Conservation (phyloP, 2,888 invertebrate genomes). For the Drosophila affinis region DNA sequence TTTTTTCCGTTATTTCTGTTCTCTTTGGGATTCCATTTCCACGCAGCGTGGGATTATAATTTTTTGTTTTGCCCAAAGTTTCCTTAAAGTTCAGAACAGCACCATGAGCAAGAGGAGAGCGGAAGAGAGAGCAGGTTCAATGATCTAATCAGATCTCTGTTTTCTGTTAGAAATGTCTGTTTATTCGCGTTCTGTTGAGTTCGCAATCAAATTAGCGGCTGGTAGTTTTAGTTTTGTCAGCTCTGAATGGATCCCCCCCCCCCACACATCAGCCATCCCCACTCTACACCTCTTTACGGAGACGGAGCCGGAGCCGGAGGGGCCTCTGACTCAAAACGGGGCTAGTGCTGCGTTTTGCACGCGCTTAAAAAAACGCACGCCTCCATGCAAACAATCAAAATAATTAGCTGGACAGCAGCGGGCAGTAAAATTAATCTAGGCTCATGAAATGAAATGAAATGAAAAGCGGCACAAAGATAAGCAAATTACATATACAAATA, state of each 20-base stretch:
- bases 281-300: background rate
- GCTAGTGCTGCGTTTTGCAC: conserved; percentile 38
- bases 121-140: conserved; percentile 13
- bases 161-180: conserved; percentile 27
- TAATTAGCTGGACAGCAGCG: conserved; percentile 26
- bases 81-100: background rate
- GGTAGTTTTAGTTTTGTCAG: conserved; percentile 7
- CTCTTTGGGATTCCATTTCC: conserved; percentile 23
- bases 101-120: background rate
- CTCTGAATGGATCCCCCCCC: background rate
- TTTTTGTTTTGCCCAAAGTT: background rate
- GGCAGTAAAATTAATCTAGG: conserved; percentile 25
- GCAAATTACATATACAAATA: conserved; percentile 50
- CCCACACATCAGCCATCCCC: background rate
- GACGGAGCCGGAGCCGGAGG: too few relatives aligned
- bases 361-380: conserved; percentile 35
- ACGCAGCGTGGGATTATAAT: conserved; percentile 38
- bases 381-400: conserved; percentile 26
- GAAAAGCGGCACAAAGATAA: conserved; percentile 28
- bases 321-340: conserved; percentile 18
- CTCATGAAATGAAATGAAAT: conserved; percentile 39
- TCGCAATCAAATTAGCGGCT: conserved; percentile 39
- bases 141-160: conserved; percentile 25
- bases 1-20: conserved; percentile 18
- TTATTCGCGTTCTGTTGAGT: conserved; percentile 39